Evolutionary conservation across 2,888 invertebrate species (phyloP), one percentile per base, ranked within the genome.

Genomic region (Pandemis corylana): DNA sequence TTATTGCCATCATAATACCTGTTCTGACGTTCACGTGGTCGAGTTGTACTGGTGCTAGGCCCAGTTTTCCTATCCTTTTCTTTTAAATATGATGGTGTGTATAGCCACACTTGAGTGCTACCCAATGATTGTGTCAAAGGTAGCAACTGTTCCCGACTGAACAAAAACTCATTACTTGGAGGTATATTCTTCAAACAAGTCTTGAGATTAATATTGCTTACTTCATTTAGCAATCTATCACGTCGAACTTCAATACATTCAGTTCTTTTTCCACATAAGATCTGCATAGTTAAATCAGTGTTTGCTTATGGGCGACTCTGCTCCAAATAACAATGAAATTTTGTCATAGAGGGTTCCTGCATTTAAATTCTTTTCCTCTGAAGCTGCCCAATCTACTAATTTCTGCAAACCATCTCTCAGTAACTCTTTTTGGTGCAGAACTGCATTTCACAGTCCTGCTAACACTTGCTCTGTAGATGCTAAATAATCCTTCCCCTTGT

Each of bases 301-400:
- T n/a, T n/a, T n/a, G n/a, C n/a, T n/a, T n/a, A n/a, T n/a, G n/a
- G n/a, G n/a, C n/a, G n/a, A n/a, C n/a, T n/a, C n/a, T n/a, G n/a
- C n/a, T n/a, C n/a, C n/a, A n/a, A n/a, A 28, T 1, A 2, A 28
- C 28, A 28, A 2, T 2, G 2, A 2, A 1, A 2, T 2, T 2
- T 2, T 2, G 1, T 28, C 28, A 2, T 2, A 28, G 28, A 2
- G 2, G 28, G 28, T 2, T 1, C 28, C 28, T n/a, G n/a, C n/a
- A n/a, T n/a, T n/a, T n/a, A n/a, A n/a, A n/a, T n/a, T n/a, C n/a
- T n/a, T n/a, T n/a, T n/a, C n/a, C n/a, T n/a, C n/a, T n/a, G n/a
- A n/a, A n/a, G n/a, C n/a, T n/a, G n/a, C n/a, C n/a, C n/a, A n/a
- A n/a, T n/a, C n/a, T n/a, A n/a, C n/a, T n/a, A n/a, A n/a, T n/a